A percentile compares a stretch with the other conserved stretches of the same genome.
Conservation (phyloP, 2,888 invertebrate species). For the Thelaira solivaga region DNA sequence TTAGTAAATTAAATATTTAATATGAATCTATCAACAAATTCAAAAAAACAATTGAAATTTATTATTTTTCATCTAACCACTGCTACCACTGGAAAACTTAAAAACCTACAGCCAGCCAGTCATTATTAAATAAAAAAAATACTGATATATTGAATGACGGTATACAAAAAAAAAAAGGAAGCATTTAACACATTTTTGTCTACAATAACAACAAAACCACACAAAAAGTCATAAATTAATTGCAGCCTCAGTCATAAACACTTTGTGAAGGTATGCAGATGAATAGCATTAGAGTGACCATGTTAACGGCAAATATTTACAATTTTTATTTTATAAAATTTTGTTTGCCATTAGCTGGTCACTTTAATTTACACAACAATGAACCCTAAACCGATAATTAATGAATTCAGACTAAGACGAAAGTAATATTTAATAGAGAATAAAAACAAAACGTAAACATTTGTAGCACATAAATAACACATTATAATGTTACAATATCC, state of each 20-base stretch:
- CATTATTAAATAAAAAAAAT: too few relatives aligned
- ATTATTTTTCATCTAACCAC: not conserved
- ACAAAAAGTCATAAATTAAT: conserved; percentile 30
- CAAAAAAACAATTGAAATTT: conserved; percentile 7
- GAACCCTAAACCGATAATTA: conserved; percentile 33
- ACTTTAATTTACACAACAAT: not conserved
- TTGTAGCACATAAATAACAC: conserved; percentile 35
- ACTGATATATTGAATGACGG: not conserved
- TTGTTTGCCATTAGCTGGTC: not conserved
- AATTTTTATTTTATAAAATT: too few relatives aligned
- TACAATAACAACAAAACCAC: not conserved
- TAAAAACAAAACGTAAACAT: conserved; percentile 22
- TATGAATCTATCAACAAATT: conserved; percentile 5
- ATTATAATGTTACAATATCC: conserved; percentile 45
- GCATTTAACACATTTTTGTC: conserved; percentile 37
- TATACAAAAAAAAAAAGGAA: conserved; percentile 11
- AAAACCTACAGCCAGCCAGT: not conserved
- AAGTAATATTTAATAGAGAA: not conserved
- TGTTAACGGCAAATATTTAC: too few relatives aligned
- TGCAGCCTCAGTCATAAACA: not conserved
- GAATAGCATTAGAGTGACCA: not conserved
- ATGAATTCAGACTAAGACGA: conserved; percentile 20
- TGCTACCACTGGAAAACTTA: not conserved
- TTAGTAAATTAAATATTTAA: conserved; percentile 20
- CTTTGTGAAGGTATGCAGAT: not conserved